Evolutionary conservation across 2,797 vertebrate genomes (phyloP).

Genomic region (Enteromius paludinosus): DNA sequence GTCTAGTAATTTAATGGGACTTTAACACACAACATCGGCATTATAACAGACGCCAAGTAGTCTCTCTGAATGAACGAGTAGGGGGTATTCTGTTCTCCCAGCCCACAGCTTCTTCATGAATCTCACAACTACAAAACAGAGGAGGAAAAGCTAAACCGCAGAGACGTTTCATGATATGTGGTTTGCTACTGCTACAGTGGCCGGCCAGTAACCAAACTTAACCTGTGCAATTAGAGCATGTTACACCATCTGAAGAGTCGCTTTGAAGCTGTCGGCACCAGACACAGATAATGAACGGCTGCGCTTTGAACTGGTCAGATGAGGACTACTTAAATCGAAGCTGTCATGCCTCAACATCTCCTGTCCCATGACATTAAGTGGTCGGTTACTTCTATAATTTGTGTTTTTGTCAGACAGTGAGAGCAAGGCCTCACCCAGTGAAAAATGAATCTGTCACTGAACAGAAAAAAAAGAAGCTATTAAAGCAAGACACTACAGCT

Average conservation of each 20-base stretch:
- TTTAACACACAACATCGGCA: neutral
- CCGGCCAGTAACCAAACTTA: conserved; percentile 33
- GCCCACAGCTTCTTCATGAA: neutral
- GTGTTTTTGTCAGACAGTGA: neutral
- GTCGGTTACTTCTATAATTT: conserved; percentile 9
- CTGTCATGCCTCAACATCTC: conserved; percentile 18
- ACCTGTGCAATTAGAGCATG: conserved; percentile 37
- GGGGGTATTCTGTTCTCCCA: neutral
- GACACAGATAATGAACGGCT: conserved; percentile 41
- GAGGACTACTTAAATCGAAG: conserved; percentile 40
- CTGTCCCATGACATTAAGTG: conserved; percentile 28
- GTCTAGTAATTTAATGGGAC: neutral
- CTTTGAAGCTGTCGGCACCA: conserved; percentile 44
- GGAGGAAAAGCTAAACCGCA: neutral
- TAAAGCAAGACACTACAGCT: neutral
- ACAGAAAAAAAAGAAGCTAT: neutral
- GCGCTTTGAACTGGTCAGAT: conserved; percentile 42
- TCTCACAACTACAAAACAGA: neutral
- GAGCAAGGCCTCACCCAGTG: neutral
- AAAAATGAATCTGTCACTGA: conserved; percentile 3
- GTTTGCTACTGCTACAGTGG: conserved; percentile 15
- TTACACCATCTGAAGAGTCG: conserved; percentile 18
- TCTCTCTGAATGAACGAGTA: neutral
- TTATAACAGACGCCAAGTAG: neutral
- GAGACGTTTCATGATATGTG: conserved; percentile 24